A percentile compares a stretch with the other conserved stretches of the same genome.
These are phyloP conservation scores for Abrostola tripartita DNA, from an alignment of 2,888 invertebrate genomes.

Conservation along the genomic window DNA sequence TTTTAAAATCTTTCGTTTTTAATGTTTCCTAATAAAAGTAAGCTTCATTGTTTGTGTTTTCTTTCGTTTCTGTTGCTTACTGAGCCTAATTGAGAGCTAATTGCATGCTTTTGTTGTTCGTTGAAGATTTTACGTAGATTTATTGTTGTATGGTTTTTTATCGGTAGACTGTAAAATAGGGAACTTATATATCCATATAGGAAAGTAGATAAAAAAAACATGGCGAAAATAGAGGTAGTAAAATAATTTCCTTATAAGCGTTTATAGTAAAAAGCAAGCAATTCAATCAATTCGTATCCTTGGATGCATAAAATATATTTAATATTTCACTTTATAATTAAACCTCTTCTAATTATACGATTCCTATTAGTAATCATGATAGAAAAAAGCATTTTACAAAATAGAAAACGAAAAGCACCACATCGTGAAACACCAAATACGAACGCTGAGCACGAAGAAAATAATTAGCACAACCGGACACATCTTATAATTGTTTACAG, in stretches of 20 bases:
- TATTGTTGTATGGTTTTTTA: not conserved
- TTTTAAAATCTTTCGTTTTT: slow-evolving; percentile 42
- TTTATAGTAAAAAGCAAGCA: too few relatives aligned
- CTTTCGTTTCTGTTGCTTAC: slow-evolving; percentile 29
- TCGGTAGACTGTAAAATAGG: too few relatives aligned
- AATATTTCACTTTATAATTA: too few relatives aligned
- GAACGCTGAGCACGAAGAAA: slow-evolving; percentile 54
- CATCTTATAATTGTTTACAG: slow-evolving; percentile 82
- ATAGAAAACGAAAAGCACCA: slow-evolving; percentile 1
- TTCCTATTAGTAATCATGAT: too few relatives aligned
- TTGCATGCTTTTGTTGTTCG: slow-evolving; percentile 29
- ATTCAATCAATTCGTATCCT: too few relatives aligned
- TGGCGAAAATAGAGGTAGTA: too few relatives aligned
- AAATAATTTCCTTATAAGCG: too few relatives aligned
- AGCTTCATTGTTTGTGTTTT: slow-evolving; percentile 38
- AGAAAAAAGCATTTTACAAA: not conserved
- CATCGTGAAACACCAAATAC: slow-evolving; percentile 10
- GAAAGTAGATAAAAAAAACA: too few relatives aligned
- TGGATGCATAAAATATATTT: too few relatives aligned
- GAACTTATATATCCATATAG: too few relatives aligned
- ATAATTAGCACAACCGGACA: slow-evolving; percentile 75
- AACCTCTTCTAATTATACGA: too few relatives aligned
- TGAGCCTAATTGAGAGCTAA: slow-evolving; percentile 35
- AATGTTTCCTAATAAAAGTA: slow-evolving; percentile 50
- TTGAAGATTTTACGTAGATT: slow-evolving; percentile 7